Percentiles rank a stretch among this genome's conserved stretches.
These are phyloP conservation scores for Aphodius granarius DNA, from an alignment of 2,888 invertebrate species.

Conservation along the genomic window DNA sequence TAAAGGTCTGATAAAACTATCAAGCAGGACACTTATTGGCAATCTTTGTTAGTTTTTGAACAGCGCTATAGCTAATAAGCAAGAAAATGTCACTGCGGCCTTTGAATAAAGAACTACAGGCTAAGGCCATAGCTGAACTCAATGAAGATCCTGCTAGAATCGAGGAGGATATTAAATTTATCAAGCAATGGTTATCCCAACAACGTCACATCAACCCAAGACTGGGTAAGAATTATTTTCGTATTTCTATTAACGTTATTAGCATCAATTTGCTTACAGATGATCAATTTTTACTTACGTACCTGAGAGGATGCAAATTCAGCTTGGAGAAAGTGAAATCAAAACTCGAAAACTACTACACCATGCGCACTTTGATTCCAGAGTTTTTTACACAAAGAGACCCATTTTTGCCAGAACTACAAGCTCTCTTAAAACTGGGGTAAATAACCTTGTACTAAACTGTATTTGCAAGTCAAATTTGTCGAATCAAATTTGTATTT, in stretches of 20 bases:
- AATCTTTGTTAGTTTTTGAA: neutral
- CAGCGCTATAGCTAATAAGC: neutral
- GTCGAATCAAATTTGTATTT: neutral
- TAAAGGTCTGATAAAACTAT: neutral
- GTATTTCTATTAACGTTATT: neutral
- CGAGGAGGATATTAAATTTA: conserved; percentile 55
- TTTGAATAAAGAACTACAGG: conserved; percentile 53
- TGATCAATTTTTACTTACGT: conserved; percentile 65
- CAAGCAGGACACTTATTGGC: neutral
- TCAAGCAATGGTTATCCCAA: conserved; percentile 61
- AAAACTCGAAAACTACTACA: conserved; percentile 63
- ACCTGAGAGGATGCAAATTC: conserved; percentile 67
- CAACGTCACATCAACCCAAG: conserved; percentile 61
- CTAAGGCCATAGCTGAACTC: conserved; percentile 57
- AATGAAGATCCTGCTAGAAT: conserved; percentile 57
- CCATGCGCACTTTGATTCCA: conserved; percentile 57
- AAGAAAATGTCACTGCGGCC: conserved; percentile 23
- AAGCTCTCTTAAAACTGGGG: conserved; percentile 51
- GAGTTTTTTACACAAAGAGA: conserved; percentile 56
- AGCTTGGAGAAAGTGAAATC: conserved; percentile 65
- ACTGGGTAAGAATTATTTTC: conserved; percentile 55
- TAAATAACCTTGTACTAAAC: conserved; percentile 41
- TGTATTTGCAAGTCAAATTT: neutral
- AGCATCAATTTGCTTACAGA: conserved; percentile 47
- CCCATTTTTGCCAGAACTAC: conserved; percentile 43